These are phyloP conservation scores for Amyelois transitella DNA, from an alignment of 1,140 invertebrate genomes.

Conservation along the genomic window DNA sequence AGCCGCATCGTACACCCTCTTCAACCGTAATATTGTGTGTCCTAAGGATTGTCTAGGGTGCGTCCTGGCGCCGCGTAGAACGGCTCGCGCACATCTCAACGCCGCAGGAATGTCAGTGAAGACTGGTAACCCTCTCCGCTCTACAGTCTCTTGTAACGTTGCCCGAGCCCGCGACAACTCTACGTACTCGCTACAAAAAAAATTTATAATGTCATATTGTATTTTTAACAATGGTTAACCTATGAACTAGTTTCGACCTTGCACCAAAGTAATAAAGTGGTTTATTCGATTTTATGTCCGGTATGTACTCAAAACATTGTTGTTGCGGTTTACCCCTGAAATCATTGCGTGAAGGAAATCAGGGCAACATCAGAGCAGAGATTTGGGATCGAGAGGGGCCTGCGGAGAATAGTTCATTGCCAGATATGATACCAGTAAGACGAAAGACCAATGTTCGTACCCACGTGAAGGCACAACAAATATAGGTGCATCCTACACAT, in stretches of 20 bases:
- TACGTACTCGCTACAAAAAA: conserved; percentile 76
- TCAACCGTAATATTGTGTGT: conserved; percentile 58
- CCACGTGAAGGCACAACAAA: too few relatives aligned
- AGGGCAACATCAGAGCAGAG: too few relatives aligned
- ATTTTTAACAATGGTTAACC: too few relatives aligned
- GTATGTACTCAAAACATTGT: background rate
- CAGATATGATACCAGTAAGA: too few relatives aligned
- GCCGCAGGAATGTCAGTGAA: conserved; percentile 78
- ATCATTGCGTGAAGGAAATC: too few relatives aligned
- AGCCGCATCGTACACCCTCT: conserved; percentile 62
- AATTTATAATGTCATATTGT: background rate
- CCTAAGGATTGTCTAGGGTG: conserved; percentile 57
- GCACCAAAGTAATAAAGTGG: too few relatives aligned
- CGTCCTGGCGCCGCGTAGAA: conserved; percentile 65
- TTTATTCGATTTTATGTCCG: background rate
- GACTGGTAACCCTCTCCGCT: conserved; percentile 78
- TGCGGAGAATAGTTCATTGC: too few relatives aligned
- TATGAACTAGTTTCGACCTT: too few relatives aligned
- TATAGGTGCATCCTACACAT: too few relatives aligned
- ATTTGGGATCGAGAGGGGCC: too few relatives aligned
- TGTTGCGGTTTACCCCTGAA: background rate
- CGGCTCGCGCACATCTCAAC: conserved; percentile 77
- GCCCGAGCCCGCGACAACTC: conserved; percentile 78
- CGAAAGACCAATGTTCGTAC: too few relatives aligned
- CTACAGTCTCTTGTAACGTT: conserved; percentile 78